These are phyloP conservation scores for Grantiella picta DNA, from an alignment of 2,113 vertebrate genomes.

Conservation along the genomic window DNA sequence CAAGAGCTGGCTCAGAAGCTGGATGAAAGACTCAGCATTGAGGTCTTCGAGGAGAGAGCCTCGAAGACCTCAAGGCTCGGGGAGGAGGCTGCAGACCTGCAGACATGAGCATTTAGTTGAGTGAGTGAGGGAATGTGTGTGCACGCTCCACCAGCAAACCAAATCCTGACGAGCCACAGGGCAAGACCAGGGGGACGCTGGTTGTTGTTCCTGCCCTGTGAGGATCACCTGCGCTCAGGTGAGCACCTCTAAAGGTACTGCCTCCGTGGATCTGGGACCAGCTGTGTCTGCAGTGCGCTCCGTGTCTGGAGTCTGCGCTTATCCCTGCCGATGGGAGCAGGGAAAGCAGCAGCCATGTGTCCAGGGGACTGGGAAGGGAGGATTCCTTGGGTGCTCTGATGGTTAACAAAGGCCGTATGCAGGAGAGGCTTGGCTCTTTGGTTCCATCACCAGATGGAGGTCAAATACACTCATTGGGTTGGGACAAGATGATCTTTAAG, in stretches of 20 bases:
- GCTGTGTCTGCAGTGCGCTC: not conserved
- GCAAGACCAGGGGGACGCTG: not conserved
- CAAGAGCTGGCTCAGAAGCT: not conserved
- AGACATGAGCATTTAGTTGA: not conserved
- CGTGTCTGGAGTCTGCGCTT: not conserved
- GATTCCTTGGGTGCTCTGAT: not conserved
- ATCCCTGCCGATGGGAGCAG: not conserved
- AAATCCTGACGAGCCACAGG: fast-evolving
- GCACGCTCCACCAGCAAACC: not conserved
- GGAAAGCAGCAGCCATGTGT: not conserved
- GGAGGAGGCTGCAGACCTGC: not conserved
- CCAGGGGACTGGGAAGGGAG: not conserved
- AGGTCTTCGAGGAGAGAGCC: no score
- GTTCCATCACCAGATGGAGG: not conserved
- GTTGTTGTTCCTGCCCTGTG: no score
- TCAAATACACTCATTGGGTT: fast-evolving
- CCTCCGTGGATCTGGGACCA: not conserved
- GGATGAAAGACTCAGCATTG: not conserved
- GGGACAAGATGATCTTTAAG: not conserved
- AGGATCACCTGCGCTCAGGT: not conserved
- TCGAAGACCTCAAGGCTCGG: fast-evolving
- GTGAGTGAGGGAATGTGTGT: fast-evolving
- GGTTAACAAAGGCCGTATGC: not conserved
- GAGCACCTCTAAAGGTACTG: not conserved
- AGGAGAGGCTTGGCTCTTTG: not conserved